These are phyloP conservation scores for Drosophila peninsularis DNA, from an alignment of 2,888 invertebrate genomes.

Conservation along the genomic window DNA sequence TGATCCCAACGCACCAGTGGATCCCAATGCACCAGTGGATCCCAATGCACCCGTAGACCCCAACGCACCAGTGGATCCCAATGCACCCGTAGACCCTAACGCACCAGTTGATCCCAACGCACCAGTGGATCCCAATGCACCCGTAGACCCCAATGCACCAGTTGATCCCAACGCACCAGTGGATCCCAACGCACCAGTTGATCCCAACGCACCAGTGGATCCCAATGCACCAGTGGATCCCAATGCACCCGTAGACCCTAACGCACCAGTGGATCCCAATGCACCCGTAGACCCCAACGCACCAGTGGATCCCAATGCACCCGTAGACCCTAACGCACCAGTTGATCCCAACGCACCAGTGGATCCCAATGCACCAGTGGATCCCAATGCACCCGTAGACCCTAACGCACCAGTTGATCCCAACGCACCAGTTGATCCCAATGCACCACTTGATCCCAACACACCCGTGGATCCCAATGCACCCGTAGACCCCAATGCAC, in stretches of 20 bases:
- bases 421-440: not conserved
- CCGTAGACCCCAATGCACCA: not conserved
- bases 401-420: slow-evolving; percentile 5
- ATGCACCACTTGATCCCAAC: not conserved
- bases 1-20: rapidly evolving
- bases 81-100: not conserved
- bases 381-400: slow-evolving; percentile 18
- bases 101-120: not conserved
- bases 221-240: not conserved
- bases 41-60: rapidly evolving
- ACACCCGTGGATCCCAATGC: not conserved
- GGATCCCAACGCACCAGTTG: rapidly evolving
- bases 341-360: slow-evolving; percentile 25
- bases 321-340: not conserved
- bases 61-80: rapidly evolving
- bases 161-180: not conserved
- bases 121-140: rapidly evolving
- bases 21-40: not conserved
- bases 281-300: not conserved
- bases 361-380: slow-evolving; percentile 11
- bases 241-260: not conserved
- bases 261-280: not conserved
- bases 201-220: rapidly evolving
- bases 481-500: not conserved
- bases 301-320: slow-evolving; percentile 5